Percentiles rank a stretch among this genome's conserved stretches.
Conservation (phyloP, 2,113 vertebrate species). For the Aepyceros melampus region DNA sequence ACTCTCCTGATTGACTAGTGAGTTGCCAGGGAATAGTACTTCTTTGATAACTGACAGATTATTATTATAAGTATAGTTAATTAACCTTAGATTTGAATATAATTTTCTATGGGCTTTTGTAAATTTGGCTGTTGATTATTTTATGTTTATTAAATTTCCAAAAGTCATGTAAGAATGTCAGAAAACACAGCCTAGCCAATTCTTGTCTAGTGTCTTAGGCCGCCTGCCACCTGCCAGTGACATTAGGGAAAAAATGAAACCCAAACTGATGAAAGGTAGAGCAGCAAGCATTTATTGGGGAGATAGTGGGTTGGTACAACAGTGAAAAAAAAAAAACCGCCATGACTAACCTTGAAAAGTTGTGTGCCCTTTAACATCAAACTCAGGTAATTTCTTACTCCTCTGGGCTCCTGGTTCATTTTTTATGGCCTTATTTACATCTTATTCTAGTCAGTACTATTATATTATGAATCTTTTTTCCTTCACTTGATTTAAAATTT, state of each 20-base stretch:
- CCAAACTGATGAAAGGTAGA: not conserved
- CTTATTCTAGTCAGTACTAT: not conserved
- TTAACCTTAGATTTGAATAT: not conserved
- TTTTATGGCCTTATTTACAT: not conserved
- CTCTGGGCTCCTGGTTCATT: not conserved
- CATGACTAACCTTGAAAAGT: not conserved
- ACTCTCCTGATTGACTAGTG: not conserved
- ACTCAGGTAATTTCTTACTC: not conserved
- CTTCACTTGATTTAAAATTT: not conserved
- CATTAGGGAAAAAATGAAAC: not conserved
- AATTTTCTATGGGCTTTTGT: not conserved
- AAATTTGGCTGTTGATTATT: not conserved
- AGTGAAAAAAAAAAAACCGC: not conserved
- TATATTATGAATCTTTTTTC: not conserved
- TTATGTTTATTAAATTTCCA: constrained; percentile 3
- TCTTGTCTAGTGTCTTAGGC: not conserved
- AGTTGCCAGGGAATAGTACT: not conserved
- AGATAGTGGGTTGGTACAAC: not conserved
- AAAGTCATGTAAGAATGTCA: not conserved
- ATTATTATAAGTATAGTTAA: not conserved
- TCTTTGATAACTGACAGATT: not conserved
- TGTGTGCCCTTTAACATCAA: not conserved
- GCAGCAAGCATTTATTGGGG: not conserved
- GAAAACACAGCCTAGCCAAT: not conserved
- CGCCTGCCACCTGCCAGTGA: not conserved